Evolutionary conservation across 2,113 vertebrate species (phyloP).

Genomic region (Pteronura brasiliensis): DNA sequence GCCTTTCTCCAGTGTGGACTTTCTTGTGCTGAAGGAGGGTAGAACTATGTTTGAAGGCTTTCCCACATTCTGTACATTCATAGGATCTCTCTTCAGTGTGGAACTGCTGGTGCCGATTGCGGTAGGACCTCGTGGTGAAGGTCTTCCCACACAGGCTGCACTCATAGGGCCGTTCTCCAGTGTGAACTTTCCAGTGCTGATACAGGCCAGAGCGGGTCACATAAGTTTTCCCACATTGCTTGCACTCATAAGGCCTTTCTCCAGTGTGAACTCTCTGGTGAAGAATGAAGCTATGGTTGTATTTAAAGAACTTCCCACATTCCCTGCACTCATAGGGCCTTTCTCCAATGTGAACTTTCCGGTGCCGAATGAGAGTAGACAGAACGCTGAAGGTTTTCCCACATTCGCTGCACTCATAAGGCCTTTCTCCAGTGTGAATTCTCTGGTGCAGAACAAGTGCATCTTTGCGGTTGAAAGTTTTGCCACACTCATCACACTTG

Average conservation of each 20-base stretch:
- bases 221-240: neutral
- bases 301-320: slow-evolving; percentile 35
- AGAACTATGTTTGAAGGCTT: slow-evolving; percentile 42
- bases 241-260: neutral
- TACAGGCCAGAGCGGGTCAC: slow-evolving; percentile 20
- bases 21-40: slow-evolving; percentile 22
- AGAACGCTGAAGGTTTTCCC: slow-evolving; percentile 3
- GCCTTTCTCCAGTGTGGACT: neutral
- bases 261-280: slow-evolving; percentile 4
- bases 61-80: neutral
- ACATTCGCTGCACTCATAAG: neutral
- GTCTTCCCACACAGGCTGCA: slow-evolving; percentile 24
- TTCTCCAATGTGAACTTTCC: slow-evolving; percentile 15
- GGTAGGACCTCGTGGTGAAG: slow-evolving; percentile 15
- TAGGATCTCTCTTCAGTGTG: neutral
- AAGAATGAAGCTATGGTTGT: slow-evolving; percentile 17
- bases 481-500: neutral
- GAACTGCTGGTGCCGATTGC: neutral
- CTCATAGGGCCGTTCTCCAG: neutral
- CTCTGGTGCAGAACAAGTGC: neutral
- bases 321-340: neutral
- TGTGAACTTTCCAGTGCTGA: slow-evolving; percentile 44
- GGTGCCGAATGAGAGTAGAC: slow-evolving; percentile 26
- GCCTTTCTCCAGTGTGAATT: slow-evolving; percentile 26
- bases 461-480: slow-evolving; percentile 49